Evolutionary conservation across 1,140 invertebrate genomes (phyloP).

Genomic region (Camponotus floridanus): DNA sequence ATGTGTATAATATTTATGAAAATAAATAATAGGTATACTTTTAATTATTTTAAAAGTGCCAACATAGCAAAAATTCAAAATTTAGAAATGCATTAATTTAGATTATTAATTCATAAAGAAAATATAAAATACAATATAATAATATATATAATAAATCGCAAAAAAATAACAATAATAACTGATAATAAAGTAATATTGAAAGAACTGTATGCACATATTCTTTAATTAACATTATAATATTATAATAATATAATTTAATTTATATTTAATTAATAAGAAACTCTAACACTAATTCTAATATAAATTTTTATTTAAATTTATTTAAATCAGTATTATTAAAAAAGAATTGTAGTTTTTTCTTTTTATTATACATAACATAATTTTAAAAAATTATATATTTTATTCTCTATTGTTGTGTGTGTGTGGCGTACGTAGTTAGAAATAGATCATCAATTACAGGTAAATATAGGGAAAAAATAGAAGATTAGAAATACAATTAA

Average conservation of each 20-base stretch:
- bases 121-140: too few relatives aligned
- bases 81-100: conserved; percentile 4
- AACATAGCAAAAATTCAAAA: conserved; percentile 4
- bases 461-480: too few relatives aligned
- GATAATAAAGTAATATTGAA: too few relatives aligned
- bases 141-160: too few relatives aligned
- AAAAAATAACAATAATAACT: too few relatives aligned
- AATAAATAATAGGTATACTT: neutral
- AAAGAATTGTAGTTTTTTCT: too few relatives aligned
- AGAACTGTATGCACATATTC: too few relatives aligned
- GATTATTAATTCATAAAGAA: neutral
- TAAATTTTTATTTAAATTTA: neutral
- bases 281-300: neutral
- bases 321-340: neutral
- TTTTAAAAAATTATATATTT: neutral
- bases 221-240: neutral
- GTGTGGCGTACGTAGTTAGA: neutral
- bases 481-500: neutral
- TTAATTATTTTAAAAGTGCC: neutral
- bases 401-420: neutral
- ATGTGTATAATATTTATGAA: neutral
- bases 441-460: neutral
- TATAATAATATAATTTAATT: too few relatives aligned
- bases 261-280: neutral
- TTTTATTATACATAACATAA: neutral